Evolutionary conservation across 2,888 invertebrate genomes (phyloP).

Genomic region (Parnassius orleans): DNA sequence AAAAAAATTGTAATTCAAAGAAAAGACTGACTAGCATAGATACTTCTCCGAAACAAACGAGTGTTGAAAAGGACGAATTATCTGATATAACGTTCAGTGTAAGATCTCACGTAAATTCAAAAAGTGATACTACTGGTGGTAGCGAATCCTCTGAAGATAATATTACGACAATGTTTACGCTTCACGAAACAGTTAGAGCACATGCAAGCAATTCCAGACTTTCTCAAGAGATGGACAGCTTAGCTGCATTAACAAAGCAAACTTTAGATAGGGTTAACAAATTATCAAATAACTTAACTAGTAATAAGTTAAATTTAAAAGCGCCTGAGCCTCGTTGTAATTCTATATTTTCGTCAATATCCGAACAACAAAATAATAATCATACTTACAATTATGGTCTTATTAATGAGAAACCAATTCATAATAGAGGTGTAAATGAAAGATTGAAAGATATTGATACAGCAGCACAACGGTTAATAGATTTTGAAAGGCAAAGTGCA

Average conservation of each 20-base stretch:
- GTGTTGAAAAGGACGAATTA: slow-evolving; percentile 58
- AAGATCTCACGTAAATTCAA: slow-evolving; percentile 48
- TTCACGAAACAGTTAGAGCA: slow-evolving; percentile 71
- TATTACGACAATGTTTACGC: slow-evolving; percentile 67
- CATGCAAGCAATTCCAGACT: slow-evolving; percentile 66
- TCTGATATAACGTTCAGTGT: slow-evolving; percentile 61
- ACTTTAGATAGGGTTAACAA: slow-evolving; percentile 85
- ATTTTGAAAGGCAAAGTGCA: slow-evolving; percentile 79
- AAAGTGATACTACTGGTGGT: slow-evolving; percentile 50
- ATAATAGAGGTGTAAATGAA: slow-evolving; percentile 69
- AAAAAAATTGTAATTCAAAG: slow-evolving; percentile 79
- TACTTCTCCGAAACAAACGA: slow-evolving; percentile 68
- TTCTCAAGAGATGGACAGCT: slow-evolving; percentile 83
- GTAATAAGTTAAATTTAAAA: slow-evolving; percentile 70
- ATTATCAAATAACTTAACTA: slow-evolving; percentile 80
- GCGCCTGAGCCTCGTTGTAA: slow-evolving; percentile 61
- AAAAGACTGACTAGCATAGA: slow-evolving; percentile 81
- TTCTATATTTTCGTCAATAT: slow-evolving; percentile 58
- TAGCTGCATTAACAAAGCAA: slow-evolving; percentile 83
- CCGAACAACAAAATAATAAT: slow-evolving; percentile 59
- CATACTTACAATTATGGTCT: slow-evolving; percentile 64
- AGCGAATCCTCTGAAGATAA: slow-evolving; percentile 50
- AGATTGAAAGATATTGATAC: slow-evolving; percentile 76
- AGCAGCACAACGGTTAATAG: slow-evolving; percentile 77
- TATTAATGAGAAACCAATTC: slow-evolving; percentile 50